Conservation (phyloP, 64 coral and sea anemone genomes). For the Dendronephthya gigantea region DNA sequence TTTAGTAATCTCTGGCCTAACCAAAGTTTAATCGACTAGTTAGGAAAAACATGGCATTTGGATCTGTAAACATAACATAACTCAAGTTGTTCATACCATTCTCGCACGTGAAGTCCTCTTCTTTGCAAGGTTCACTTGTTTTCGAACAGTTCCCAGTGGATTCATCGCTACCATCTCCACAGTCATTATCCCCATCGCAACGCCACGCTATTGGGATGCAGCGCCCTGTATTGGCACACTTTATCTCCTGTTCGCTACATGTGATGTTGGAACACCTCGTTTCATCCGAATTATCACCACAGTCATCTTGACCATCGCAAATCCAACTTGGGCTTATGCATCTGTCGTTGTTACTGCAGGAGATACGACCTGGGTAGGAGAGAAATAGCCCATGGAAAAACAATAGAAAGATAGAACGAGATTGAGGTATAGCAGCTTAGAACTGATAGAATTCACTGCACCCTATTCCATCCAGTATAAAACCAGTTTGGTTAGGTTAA, state of each 20-base stretch:
- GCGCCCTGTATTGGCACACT: not conserved
- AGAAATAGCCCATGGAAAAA: no score
- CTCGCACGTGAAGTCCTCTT: not conserved
- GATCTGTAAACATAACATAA: no score
- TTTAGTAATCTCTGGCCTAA: no score
- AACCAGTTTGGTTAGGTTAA: no score
- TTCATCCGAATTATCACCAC: slow-evolving; percentile 55
- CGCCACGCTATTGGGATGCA: slow-evolving; percentile 36
- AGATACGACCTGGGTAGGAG: not conserved
- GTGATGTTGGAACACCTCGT: slow-evolving; percentile 21
- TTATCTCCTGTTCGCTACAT: not conserved
- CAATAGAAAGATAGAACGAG: no score
- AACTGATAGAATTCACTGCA: no score
- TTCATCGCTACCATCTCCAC: slow-evolving; percentile 77
- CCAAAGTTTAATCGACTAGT: no score
- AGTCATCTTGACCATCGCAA: slow-evolving; percentile 67
- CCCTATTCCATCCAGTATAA: no score
- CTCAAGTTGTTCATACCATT: not conserved
- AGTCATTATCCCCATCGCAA: slow-evolving; percentile 90
- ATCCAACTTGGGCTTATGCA: slow-evolving; percentile 38
- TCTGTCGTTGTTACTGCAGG: slow-evolving; percentile 38
- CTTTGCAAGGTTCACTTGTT: slow-evolving; percentile 15
- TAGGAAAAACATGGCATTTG: not conserved
- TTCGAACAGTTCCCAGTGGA: not conserved
- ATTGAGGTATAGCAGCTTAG: not conserved